These are phyloP conservation scores for Nothocercus julius DNA, from an alignment of 2,113 vertebrate genomes.

Conservation along the genomic window DNA sequence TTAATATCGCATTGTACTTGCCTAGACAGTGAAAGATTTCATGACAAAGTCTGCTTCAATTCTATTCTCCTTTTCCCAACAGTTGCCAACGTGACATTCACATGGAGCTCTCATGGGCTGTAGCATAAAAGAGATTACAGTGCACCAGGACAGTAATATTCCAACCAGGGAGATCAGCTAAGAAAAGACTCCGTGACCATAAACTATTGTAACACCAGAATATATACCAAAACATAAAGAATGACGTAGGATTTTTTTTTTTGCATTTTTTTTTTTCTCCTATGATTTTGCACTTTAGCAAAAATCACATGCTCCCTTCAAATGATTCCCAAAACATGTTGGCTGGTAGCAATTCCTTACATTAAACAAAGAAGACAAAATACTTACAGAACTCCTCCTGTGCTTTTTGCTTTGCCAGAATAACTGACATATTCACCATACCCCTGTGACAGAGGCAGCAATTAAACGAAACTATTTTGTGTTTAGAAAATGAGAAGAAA, in stretches of 20 bases:
- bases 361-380: not conserved
- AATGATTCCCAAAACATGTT: not conserved
- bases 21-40: not conserved
- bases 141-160: not conserved
- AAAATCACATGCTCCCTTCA: not conserved
- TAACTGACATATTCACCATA: not conserved
- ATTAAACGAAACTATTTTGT: not conserved
- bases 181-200: not conserved
- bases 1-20: not conserved
- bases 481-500: not conserved
- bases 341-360: not conserved
- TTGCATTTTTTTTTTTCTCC: not conserved
- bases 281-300: not conserved
- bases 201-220: not conserved
- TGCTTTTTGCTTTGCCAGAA: not conserved
- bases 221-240: not conserved
- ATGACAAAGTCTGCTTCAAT: not conserved
- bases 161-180: not conserved
- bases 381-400: not conserved
- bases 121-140: not conserved
- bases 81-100: not conserved
- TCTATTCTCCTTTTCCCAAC: not conserved
- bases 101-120: fast-evolving
- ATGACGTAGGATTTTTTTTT: not conserved
- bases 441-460: not conserved